These are phyloP conservation scores for Andrena marginata DNA, from an alignment of 2,888 invertebrate species.

Conservation along the genomic window DNA sequence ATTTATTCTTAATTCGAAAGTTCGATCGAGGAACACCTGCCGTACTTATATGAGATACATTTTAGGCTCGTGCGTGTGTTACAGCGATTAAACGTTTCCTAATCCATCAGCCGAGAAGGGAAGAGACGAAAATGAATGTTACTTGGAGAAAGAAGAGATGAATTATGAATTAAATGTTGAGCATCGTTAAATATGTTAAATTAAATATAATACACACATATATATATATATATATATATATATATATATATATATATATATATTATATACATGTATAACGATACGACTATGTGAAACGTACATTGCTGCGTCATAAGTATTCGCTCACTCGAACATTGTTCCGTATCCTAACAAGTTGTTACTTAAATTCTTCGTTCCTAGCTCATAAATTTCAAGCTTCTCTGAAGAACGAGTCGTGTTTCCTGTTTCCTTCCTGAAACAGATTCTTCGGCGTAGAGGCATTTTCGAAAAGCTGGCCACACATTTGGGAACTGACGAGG, in stretches of 20 bases:
- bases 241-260: conserved; percentile 43
- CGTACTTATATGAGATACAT: conserved; percentile 42
- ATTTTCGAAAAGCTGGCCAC: no score
- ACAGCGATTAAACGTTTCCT: conserved; percentile 47
- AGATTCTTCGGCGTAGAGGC: no score
- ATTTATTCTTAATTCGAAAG: conserved; percentile 55
- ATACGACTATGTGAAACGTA: conserved; percentile 46
- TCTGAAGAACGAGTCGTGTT: not conserved
- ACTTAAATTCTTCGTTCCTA: no score
- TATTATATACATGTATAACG: conserved; percentile 23
- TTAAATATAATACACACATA: conserved; percentile 52
- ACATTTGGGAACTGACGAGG: no score
- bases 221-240: no score
- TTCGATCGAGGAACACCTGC: conserved; percentile 61
- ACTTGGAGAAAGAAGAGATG: conserved; percentile 27
- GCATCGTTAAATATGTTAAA: conserved; percentile 56
- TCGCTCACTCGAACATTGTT: no score
- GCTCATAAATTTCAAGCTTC: no score
- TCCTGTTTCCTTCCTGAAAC: no score
- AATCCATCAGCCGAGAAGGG: conserved; percentile 18
- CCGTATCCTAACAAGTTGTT: no score
- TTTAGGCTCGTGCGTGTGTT: conserved; percentile 41
- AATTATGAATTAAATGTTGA: conserved; percentile 61
- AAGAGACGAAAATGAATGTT: conserved; percentile 16
- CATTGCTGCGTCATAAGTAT: no score